A percentile compares a stretch with the other conserved stretches of the same genome.
Conservation (phyloP, 2,888 invertebrate species). For the Phania funesta region DNA sequence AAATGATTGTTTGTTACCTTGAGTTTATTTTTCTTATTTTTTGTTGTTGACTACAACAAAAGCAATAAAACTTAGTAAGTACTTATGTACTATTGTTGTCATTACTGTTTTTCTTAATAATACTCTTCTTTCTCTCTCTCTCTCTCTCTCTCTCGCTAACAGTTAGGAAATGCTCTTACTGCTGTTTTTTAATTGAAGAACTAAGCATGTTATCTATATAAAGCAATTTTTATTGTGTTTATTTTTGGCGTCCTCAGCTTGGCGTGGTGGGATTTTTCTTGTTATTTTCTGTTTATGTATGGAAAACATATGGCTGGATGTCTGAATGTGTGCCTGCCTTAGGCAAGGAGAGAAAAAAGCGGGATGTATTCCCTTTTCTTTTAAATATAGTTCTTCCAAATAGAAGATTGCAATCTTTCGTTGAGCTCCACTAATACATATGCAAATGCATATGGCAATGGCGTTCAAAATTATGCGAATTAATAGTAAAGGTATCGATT, state of each 20-base stretch:
- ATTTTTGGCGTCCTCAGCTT: slow-evolving; percentile 28
- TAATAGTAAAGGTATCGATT: no score
- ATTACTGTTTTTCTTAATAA: neutral
- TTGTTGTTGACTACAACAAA: neutral
- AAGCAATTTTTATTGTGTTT: neutral
- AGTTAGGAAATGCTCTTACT: no score
- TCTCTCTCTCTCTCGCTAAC: no score
- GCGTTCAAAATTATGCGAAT: neutral
- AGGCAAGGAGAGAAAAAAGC: slow-evolving; percentile 18
- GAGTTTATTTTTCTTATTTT: slow-evolving; percentile 41
- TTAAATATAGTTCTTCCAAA: neutral
- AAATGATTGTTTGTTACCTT: slow-evolving; percentile 66
- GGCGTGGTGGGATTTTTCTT: slow-evolving; percentile 3
- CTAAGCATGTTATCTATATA: no score
- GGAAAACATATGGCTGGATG: neutral
- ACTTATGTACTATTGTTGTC: slow-evolving; percentile 15
- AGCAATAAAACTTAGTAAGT: slow-evolving; percentile 18
- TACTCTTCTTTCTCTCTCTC: neutral
- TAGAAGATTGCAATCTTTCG: slow-evolving; percentile 27
- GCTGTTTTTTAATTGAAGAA: no score
- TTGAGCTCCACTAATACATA: neutral
- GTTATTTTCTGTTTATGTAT: slow-evolving; percentile 7
- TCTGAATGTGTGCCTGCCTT: neutral
- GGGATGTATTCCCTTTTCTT: neutral
- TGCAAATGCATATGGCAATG: no score